Evolutionary conservation across 2,888 invertebrate genomes (phyloP).

Genomic region (Trachelus stipa): DNA sequence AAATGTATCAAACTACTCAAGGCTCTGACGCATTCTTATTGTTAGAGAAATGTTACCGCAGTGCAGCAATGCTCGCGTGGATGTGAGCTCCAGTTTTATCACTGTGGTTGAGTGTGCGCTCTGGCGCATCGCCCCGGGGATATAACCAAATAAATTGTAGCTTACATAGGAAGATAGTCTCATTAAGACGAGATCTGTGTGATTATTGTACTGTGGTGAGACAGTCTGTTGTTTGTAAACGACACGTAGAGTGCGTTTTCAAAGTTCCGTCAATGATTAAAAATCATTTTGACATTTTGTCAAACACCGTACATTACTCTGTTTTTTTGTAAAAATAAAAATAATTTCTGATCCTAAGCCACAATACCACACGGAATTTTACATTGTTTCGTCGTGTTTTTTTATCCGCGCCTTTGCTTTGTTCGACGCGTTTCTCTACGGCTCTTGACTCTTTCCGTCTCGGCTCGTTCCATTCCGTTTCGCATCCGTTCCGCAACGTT

Average conservation of each 20-base stretch:
- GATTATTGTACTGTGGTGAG: background rate
- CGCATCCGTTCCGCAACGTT: background rate
- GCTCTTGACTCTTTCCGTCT: background rate
- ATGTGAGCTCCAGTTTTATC: background rate
- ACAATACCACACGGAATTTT: background rate
- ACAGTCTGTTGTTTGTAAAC: background rate
- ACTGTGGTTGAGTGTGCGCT: background rate
- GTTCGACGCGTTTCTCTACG: background rate
- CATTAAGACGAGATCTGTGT: background rate
- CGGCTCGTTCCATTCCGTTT: slow-evolving; percentile 2
- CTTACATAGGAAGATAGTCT: background rate
- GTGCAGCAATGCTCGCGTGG: background rate
- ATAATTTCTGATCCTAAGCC: background rate
- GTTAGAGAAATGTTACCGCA: background rate
- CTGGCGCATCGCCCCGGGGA: background rate
- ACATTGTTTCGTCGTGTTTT: background rate
- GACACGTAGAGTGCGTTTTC: background rate
- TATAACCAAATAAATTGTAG: background rate
- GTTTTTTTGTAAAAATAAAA: background rate
- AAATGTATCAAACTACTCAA: background rate
- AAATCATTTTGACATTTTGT: background rate
- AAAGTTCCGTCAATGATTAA: background rate
- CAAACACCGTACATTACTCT: background rate
- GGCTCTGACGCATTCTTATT: background rate
- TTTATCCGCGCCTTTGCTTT: background rate